Percentiles rank a stretch among this genome's conserved stretches.
These are phyloP conservation scores for Cossypha niveicapilla DNA, from an alignment of 2,797 vertebrate species.

Conservation along the genomic window DNA sequence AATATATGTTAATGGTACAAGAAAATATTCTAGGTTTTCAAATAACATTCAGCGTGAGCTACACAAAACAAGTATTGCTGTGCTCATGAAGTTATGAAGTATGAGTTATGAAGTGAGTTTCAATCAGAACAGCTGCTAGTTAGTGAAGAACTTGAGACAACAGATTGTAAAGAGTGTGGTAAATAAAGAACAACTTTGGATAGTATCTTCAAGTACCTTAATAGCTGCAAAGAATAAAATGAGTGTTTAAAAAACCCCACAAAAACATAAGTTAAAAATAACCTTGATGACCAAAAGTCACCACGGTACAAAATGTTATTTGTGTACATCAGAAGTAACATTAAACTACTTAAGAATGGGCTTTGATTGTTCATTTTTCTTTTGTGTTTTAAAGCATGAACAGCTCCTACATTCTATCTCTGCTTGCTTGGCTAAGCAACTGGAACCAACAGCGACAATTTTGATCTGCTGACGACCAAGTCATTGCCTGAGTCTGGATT, in stretches of 20 bases:
- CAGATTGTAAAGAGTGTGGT: background rate
- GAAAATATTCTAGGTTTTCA: background rate
- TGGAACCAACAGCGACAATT: background rate
- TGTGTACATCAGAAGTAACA: background rate
- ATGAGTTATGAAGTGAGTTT: background rate
- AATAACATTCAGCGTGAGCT: background rate
- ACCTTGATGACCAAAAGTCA: background rate
- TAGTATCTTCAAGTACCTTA: background rate
- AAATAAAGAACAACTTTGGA: background rate
- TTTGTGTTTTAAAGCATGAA: background rate
- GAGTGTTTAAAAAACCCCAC: background rate
- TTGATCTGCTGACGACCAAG: background rate
- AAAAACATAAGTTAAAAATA: background rate
- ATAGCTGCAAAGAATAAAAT: background rate
- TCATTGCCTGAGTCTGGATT: background rate
- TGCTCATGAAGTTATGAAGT: background rate
- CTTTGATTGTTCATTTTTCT: background rate
- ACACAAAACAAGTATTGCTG: background rate
- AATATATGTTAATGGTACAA: background rate
- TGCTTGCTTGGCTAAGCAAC: background rate
- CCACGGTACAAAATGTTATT: fast-evolving
- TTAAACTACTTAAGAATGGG: background rate
- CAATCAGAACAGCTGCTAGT: background rate
- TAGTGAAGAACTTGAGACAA: background rate
- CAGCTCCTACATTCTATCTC: background rate